Evolutionary conservation across 2,888 invertebrate species (phyloP), one percentile per base, ranked within the genome.

Genomic region (Eristalis intricaria): DNA sequence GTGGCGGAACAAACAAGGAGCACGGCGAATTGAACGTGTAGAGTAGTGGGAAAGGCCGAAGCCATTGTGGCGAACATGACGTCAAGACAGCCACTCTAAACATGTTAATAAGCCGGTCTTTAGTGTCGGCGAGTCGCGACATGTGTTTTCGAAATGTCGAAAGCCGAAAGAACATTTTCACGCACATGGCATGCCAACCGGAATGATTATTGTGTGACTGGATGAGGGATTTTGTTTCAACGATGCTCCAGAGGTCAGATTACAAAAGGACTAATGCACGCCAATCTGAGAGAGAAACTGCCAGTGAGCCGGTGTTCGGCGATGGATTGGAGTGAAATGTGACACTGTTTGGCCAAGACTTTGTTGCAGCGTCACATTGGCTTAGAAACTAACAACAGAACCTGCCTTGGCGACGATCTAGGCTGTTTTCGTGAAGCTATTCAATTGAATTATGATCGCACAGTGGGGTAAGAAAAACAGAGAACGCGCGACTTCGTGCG

Each of bases 71-170:
- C 71, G 71, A 78, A 79, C 75, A 75, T 75, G 69, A 82, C 50
- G 65, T 78, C 85, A 74, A 74, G 70, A 75, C 70, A 78, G 43
- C 78, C 68, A n/a, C 65, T 60, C 61, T 60, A 63, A 74, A 75
- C 82, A 86, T 83, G 75, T 86, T 83, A 86, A 86, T 86, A 86
- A 74, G 70, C 70, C 75, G 82, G 83, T 86, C 82, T 75, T 86
- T 83, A 83, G 78, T 86, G 83, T 79, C 86, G 82, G 76, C 65
- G 82, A 10, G 29, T 71, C 50, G 35, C 74, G 83, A 79, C 86
- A 83, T 79, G 65, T 83, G 81, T 81, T 81, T n/a, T 58, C 58
- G 68, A 74, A 74, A 61, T 81, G 82, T 78, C 23, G n/a, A n/a
- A n/a, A 29, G 38, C 19, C 64, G 65, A 40, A 69, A 56, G 32